Base-by-base conservation (phyloP, 1,140 invertebrate species). In the Dreissena rostriformis region DNA sequence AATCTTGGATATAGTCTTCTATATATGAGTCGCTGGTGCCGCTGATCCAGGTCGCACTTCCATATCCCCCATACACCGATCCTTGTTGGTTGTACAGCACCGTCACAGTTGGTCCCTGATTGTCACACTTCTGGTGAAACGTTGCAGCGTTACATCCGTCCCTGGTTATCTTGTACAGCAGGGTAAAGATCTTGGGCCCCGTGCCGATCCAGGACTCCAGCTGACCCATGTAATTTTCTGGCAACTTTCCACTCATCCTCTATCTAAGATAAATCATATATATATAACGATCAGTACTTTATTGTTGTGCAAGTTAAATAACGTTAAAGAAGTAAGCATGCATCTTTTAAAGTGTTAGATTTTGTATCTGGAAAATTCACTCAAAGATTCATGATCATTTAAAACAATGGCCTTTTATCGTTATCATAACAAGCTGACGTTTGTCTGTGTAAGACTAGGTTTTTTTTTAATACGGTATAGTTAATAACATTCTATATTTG, bases 51-150 rank as follows among this genome's bases (percentile, higher is more conserved):
- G 26, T 55, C 51, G 67, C 39, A 14, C 61, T 51, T 12, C 73
- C 82, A 65, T 85, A 87, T 11, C 86, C 86, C 17, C 86, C 86
- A 75, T 82, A 87, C 17, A 87, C 61, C 63, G 65, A 82, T 2
- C 78, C 79, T n/a, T 68, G 49, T 10, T 71, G 73, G 68, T 84
- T 85, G 53, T 82, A 81, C 52, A 75, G 39, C 17, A 85, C 73
- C 39, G 84, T 85, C 0, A 87, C 61, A 26, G 86, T 87, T 1
- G 84, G 79, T 2, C 83, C 83, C 57, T 82, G 55, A 39, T 74
- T 78, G 49, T 85, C 78, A 76, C 83, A 85, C 28, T 74, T 57
- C 55, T 52, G 26, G 39, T 87, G 86, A 57, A 87, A 87, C 24
- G 55, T 68, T 12, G 22, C 14, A 2, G 73, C 22, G 49, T 24